phyloP scores from a whole-genome alignment of 2,888 invertebrate genomes.

The Cancer borealis region DNA sequence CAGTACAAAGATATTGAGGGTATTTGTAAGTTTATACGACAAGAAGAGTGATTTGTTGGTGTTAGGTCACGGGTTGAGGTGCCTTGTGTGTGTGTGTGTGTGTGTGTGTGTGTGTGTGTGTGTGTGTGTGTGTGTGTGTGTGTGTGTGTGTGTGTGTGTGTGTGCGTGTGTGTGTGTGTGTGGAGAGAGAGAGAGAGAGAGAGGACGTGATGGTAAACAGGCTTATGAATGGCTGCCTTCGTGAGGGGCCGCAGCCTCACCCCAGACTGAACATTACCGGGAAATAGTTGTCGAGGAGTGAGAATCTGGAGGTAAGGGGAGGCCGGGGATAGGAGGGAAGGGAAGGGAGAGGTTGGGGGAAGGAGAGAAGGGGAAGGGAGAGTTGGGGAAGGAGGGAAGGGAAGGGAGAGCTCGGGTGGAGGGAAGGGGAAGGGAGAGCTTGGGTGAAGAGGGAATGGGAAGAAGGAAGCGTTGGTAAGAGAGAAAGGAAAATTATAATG shows the following conservation, averaged over 20 bases:
- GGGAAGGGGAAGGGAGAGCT: not conserved
- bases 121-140: constrained; percentile 14
- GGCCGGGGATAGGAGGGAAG: not conserved
- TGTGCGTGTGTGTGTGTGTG: not conserved
- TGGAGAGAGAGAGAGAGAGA: too few species aligned
- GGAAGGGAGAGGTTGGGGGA: too few species aligned
- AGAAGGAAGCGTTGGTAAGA: not conserved
- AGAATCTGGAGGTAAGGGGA: not conserved
- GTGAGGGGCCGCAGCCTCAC: not conserved
- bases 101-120: not conserved
- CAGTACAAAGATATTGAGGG: not conserved
- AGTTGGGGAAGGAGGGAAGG: too few species aligned
- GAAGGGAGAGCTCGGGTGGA: not conserved
- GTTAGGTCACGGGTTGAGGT: not conserved
- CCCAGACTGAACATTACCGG: not conserved
- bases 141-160: not conserved
- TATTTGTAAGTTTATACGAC: not conserved
- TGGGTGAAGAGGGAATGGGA: not conserved
- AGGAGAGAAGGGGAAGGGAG: not conserved
- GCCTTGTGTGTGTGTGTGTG: constrained; percentile 5
- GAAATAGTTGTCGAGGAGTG: not conserved
- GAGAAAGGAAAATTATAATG: not conserved
- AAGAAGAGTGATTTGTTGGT: not conserved
- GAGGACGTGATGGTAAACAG: not conserved
- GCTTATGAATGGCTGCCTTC: not conserved